Evolutionary conservation across 1,140 invertebrate species (phyloP), one percentile per base, ranked within the genome.

Genomic region (Battus philenor): DNA sequence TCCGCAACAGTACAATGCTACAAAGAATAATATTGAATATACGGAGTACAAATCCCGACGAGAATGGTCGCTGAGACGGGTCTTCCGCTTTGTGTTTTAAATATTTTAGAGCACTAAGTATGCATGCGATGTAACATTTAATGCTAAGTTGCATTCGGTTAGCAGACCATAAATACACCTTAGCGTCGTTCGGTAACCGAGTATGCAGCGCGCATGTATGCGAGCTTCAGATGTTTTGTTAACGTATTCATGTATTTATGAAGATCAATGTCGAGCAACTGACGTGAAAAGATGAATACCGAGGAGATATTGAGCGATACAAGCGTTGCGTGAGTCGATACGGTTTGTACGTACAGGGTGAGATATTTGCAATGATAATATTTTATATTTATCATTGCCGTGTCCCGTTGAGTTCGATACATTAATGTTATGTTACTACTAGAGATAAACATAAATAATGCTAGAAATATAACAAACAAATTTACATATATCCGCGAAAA

Each of bases 91-190:
- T 5, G n/a, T 20, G 16, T 20, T 36, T 36, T 36, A 36, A 36
- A 36, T 36, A 33, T 17, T 20, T 36, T 49, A 34, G 52, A 43
- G 29, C 48, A 32, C 29, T 53, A 54, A 43, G 43, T 47, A 54
- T 36, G 44, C 47, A 47, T 45, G 44, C 31, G 44, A 57, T 50
- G 47, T 27, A 49, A 51, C 30, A 52, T 44, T 45, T 43, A 63
- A 65, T 64, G 54, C 50, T 50, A 39, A 55, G 58, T 65, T 59
- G 43, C 53, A 49, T 57, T 57, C 51, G 47, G 41, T 54, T 54
- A 46, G 48, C 43, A 51, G 50, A 49, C 53, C 59, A 65, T 68
- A 70, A 68, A 66, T 70, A 70, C 47, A 38, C 38, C 49, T 75
- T 72, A 64, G 47, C 41, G 63, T 65, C 65, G 48, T 49, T 53